Evolutionary conservation across 2,888 invertebrate genomes (phyloP).

Genomic region (Plagiodera versicolora): DNA sequence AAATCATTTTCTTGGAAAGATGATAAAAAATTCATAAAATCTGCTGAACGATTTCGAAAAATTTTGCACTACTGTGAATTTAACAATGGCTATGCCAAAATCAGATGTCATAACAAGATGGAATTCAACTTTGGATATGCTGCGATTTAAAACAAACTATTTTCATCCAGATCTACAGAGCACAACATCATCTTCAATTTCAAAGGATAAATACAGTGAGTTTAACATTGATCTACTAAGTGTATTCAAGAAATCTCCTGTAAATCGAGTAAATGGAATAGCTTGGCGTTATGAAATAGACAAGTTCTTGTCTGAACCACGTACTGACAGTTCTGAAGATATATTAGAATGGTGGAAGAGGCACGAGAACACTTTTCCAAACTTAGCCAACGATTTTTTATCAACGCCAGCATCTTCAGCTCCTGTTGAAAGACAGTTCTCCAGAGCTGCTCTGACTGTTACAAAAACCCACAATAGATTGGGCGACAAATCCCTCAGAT

Average conservation of each 20-base stretch:
- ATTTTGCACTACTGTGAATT: constrained; percentile 24
- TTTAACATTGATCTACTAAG: constrained; percentile 10
- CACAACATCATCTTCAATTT: constrained; percentile 13
- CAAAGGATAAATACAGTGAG: constrained; percentile 6
- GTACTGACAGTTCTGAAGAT: constrained; percentile 25
- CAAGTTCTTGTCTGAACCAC: constrained; percentile 25
- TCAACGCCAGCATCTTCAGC: constrained; percentile 25
- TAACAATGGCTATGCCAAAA: constrained; percentile 23
- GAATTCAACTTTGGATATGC: constrained; percentile 28
- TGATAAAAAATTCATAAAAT: constrained; percentile 24
- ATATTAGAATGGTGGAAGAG: constrained; percentile 28
- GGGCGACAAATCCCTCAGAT: constrained; percentile 12
- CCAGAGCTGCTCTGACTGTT: constrained; percentile 25
- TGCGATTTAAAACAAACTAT: constrained; percentile 13
- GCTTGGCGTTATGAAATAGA: constrained; percentile 30
- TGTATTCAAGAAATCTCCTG: constrained; percentile 15
- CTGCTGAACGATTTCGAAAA: constrained; percentile 24
- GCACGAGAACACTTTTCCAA: constrained; percentile 25
- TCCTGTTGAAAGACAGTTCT: constrained; percentile 29
- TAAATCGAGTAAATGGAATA: constrained; percentile 17
- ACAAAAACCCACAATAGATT: constrained; percentile 23
- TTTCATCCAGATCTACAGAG: constrained; percentile 14
- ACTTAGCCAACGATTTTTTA: constrained; percentile 25
- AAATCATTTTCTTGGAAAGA: constrained; percentile 8
- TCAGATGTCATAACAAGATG: constrained; percentile 25